Base-by-base conservation (phyloP, 2,888 invertebrate species). In the Dusona sp. region DNA sequence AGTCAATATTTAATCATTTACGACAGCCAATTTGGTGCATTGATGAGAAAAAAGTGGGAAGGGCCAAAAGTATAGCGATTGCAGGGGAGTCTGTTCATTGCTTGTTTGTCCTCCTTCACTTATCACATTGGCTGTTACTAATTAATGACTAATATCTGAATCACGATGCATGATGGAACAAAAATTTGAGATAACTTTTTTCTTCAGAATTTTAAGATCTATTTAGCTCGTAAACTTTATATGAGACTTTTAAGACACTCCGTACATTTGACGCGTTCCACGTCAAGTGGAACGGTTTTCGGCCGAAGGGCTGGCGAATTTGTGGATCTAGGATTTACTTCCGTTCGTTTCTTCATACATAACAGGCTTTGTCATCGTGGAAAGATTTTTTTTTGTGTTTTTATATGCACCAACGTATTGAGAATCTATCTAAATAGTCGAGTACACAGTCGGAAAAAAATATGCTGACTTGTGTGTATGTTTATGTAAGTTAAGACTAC, bases 271-370 rank as follows among this genome's bases (percentile, higher is more conserved):
- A 51, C 48, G 51, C 33, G 29, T n/a, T 51, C 51, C n/a, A 54
- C 51, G 72, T 72, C 48, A 72, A 72, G 51, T 72, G 72, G 51
- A 72, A 72, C 72, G 36, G 51, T 72, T 72, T 54, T 72, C 33
- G 36, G 51, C 25, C 51, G 51, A 72, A 33, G 51, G 51, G 36
- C 51, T 51, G 29, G 72, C n/a, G 33, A 72, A 51, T 72, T 51
- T 72, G 48, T 33, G 33, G 51, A 51, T 72, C 72, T 48, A 51
- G 48, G 33, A 72, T 72, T 72, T 48, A 48, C 51, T 74, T 57
- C 36, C 73, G n/a, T 54, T 74, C 38, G 57, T 38, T 54, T 57
- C 57, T 38, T 54, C 57, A 36, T 51, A 51, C 68, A 22, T 42
- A 45, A 72, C 72, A 51, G 33, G 72, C 51, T 72, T 72, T 51